These are phyloP conservation scores for Sebastes melanostomus DNA, from an alignment of 2,797 vertebrate genomes.

Conservation along the genomic window DNA sequence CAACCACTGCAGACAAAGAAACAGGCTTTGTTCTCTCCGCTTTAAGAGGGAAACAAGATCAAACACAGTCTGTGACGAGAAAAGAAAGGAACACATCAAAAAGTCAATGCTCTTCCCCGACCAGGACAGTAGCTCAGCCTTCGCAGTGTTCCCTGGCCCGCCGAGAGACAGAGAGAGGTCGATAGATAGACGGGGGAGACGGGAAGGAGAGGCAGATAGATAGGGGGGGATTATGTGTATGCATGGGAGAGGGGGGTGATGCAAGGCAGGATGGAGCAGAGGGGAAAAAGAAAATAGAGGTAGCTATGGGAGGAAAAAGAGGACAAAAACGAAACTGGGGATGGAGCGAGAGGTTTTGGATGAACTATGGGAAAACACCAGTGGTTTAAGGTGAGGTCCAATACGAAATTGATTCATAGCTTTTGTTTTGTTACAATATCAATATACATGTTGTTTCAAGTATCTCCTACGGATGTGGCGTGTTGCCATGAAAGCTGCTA, in stretches of 20 bases:
- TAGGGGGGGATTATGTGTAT: background rate
- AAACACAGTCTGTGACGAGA: constrained; percentile 79
- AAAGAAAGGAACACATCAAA: constrained; percentile 78
- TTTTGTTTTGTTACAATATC: constrained; percentile 54
- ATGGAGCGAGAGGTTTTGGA: background rate
- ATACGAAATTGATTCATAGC: constrained; percentile 30
- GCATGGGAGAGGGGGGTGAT: background rate
- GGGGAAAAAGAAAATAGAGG: constrained; percentile 24
- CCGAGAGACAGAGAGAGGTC: constrained; percentile 48
- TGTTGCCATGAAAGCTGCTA: constrained; percentile 35
- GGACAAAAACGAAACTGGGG: background rate
- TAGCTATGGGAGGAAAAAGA: constrained; percentile 20
- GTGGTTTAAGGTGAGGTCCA: constrained; percentile 24
- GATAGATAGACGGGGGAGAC: constrained; percentile 24
- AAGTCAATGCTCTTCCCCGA: constrained; percentile 70
- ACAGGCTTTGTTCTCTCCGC: constrained; percentile 68
- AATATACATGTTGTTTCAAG: constrained; percentile 67
- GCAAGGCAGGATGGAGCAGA: background rate
- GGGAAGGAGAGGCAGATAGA: constrained; percentile 4
- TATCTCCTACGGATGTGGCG: constrained; percentile 54
- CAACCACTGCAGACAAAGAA: constrained; percentile 81
- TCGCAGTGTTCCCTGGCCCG: constrained; percentile 63
- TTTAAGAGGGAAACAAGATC: constrained; percentile 78
- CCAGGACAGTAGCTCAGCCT: constrained; percentile 64
- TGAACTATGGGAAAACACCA: background rate